Evolutionary conservation across 2,888 invertebrate species (phyloP).

Genomic region (Neoscelio sp.): DNA sequence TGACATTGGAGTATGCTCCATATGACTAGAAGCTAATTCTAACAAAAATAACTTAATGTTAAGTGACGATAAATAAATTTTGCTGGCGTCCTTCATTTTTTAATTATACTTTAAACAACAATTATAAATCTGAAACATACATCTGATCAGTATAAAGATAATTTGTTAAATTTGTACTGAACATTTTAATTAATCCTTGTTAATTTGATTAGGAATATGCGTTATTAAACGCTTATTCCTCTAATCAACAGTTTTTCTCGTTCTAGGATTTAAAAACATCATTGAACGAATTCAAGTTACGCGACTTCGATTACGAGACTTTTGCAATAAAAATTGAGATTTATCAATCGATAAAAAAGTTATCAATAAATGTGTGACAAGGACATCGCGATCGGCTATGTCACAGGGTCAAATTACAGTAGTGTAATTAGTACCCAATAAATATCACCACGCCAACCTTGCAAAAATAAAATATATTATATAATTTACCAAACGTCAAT

Average conservation of each 20-base stretch:
- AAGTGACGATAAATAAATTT: too few relatives aligned
- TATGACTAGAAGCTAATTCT: too few relatives aligned
- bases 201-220: too few relatives aligned
- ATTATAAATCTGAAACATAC: too few relatives aligned
- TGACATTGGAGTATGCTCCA: neutral
- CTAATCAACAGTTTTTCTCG: too few relatives aligned
- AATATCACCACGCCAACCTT: slow-evolving; percentile 33
- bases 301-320: slow-evolving; percentile 6
- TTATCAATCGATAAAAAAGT: slow-evolving; percentile 42
- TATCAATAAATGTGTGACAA: slow-evolving; percentile 52
- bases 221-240: too few relatives aligned
- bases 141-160: too few relatives aligned
- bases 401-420: slow-evolving; percentile 40
- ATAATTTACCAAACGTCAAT: neutral
- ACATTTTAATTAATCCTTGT: too few relatives aligned
- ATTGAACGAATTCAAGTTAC: slow-evolving; percentile 7
- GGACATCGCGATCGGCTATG: slow-evolving; percentile 34
- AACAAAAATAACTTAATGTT: too few relatives aligned
- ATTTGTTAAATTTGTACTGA: too few relatives aligned
- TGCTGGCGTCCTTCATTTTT: too few relatives aligned
- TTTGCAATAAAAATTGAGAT: slow-evolving; percentile 34
- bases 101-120: too few relatives aligned
- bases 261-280: neutral
- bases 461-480: slow-evolving; percentile 9
- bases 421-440: slow-evolving; percentile 31